Percentiles rank a stretch among this genome's conserved stretches.
Evolutionary conservation across 2,797 vertebrate species (phyloP).

Genomic region (Agapornis canus): DNA sequence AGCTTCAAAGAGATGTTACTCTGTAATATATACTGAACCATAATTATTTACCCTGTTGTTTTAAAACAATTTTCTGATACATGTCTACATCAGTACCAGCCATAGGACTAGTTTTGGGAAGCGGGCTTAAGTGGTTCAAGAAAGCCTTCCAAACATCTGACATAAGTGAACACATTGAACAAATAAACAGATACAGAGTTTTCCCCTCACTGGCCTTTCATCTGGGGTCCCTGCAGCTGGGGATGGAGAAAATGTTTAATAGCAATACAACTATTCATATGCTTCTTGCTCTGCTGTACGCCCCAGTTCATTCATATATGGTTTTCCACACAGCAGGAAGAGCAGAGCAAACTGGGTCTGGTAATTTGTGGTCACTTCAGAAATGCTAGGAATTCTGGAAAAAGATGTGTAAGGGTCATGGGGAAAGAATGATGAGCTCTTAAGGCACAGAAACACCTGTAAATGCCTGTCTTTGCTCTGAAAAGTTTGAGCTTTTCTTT

Average conservation of each 20-base stretch:
- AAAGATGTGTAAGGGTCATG: not conserved
- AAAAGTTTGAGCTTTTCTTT: not conserved
- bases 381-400: not conserved
- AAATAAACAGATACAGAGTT: constrained; percentile 51
- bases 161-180: constrained; percentile 42
- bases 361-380: not conserved
- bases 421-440: not conserved
- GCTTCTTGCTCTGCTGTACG: not conserved
- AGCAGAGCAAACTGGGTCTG: not conserved
- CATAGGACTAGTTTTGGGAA: constrained; percentile 58
- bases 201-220: not conserved
- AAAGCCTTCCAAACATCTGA: constrained; percentile 42
- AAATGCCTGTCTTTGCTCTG: not conserved
- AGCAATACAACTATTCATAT: not conserved
- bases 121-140: constrained; percentile 59
- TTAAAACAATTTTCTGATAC: constrained; percentile 43
- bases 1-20: not conserved
- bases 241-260: constrained; percentile 17
- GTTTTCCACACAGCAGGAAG: not conserved
- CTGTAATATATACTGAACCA: not conserved
- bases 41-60: constrained; percentile 24
- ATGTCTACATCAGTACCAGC: not conserved
- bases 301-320: not conserved
- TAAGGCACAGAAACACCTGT: not conserved
- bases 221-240: not conserved